Evolutionary conservation across 2,888 invertebrate genomes (phyloP), one percentile per base, ranked within the genome.

Genomic region (Pristionchus mayeri): DNA sequence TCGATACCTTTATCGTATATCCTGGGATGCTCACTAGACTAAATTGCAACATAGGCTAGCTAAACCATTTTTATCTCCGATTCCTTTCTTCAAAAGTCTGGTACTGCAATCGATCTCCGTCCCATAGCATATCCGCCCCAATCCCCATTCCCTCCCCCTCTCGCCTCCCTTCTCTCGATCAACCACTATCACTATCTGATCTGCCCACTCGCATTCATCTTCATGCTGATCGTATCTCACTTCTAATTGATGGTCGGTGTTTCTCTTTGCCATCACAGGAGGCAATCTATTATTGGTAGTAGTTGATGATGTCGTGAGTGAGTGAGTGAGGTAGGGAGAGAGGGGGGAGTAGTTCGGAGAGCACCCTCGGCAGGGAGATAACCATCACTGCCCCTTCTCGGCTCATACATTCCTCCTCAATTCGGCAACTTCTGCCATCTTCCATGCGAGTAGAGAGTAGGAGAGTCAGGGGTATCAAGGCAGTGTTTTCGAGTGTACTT

Each of bases 401-500:
- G n/a, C n/a, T n/a, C n/a, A n/a, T n/a, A 30, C 40, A n/a, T 44
- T 44, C 40, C 71, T 71, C n/a, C n/a, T n/a, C n/a, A n/a, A n/a
- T n/a, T n/a, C n/a, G n/a, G n/a, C n/a, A n/a, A n/a, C n/a, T n/a
- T n/a, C n/a, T n/a, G n/a, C n/a, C n/a, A n/a, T n/a, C n/a, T n/a
- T n/a, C n/a, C n/a, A n/a, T 44, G 44, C 18, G 34, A 63, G 63
- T 34, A n/a, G n/a, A 9, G 44, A 44, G 57, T 24, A 11, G 16
- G 71, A 24, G 37, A 37, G 40, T 67, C 21, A 24, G 24, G 71
- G 54, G 54, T 54, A 54, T 54, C 54, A 54, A 54, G 54, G n/a
- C n/a, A 71, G 71, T 71, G 71, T 71, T 71, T 71, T 71, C 40
- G 71, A 71, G 71, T 71, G 71, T 71, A 71, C 71, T 71, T 71